Evolutionary conservation across 1,140 invertebrate species (phyloP), one percentile per base, ranked within the genome.

Genomic region (Kradibia gibbosae): DNA sequence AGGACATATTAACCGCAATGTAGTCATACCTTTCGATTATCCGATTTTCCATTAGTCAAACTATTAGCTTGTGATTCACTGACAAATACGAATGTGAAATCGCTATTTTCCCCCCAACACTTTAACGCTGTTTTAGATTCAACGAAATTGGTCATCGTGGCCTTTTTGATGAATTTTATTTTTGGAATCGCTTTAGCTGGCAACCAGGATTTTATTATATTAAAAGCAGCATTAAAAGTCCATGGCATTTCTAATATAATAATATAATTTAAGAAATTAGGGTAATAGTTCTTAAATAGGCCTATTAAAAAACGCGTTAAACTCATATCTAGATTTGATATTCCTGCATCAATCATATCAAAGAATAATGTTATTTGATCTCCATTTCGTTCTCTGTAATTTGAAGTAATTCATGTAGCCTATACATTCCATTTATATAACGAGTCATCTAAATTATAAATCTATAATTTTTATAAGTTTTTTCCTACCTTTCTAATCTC

Each of bases 231-330:
- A 89, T 96, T 98, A 77, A 99, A 92, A 13, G 98, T 94, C 97
- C 98, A 99, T 7, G 97, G 96, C 96, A 99, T 97, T 89, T 99
- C 97, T 91, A 94, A 97, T 75, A 99, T 95, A 57, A 99, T 92
- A 82, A 99, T 97, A 87, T 97, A 97, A 88, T 97, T 98, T 80
- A 97, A 90, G 88, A 96, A 95, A 91, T 94, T 95, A 15, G 98
- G 98, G 91, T 98, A 99, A 88, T 98, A 98, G 48, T 92, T 91
- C 90, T 98, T 98, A 86, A 98, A 97, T 39, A 97, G 92, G 42
- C 93, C 94, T 81, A 99, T 97, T 75, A 98, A 91, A 85, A 97
- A 98, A 86, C 95, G 95, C 0, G 94, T 95, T 81, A 97, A 93
- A 28, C 97, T 96, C 94, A 97, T 94, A 90, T 98, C 97, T 93